Conservation (phyloP, 1,140 invertebrate genomes). For the Dendrolimus punctatus region DNA sequence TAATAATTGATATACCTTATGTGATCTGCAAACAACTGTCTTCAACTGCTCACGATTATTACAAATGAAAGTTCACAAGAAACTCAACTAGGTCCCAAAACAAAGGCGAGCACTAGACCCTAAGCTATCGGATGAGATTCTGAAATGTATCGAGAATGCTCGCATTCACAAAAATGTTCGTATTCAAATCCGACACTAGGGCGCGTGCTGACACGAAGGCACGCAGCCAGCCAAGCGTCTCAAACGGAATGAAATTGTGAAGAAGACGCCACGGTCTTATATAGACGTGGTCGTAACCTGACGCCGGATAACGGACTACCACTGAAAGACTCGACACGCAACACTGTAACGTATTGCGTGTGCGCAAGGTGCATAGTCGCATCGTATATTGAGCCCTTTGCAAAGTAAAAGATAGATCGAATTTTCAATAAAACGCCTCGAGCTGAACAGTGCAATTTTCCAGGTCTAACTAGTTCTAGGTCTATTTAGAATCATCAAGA, state of each 20-base stretch:
- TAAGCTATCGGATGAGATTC: slow-evolving; percentile 5
- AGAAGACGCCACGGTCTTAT: slow-evolving; percentile 66
- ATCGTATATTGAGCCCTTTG: slow-evolving; percentile 18
- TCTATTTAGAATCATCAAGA: not conserved
- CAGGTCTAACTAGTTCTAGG: slow-evolving; percentile 34
- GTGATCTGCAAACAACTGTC: slow-evolving; percentile 22
- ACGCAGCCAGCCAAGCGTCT: slow-evolving; percentile 49
- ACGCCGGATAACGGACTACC: slow-evolving; percentile 67
- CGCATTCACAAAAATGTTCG: slow-evolving; percentile 23
- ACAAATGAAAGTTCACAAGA: slow-evolving; percentile 48
- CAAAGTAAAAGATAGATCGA: slow-evolving; percentile 56
- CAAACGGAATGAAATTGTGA: slow-evolving; percentile 69
- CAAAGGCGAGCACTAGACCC: slow-evolving; percentile 44
- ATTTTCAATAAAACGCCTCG: slow-evolving; percentile 67
- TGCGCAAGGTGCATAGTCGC: slow-evolving; percentile 28
- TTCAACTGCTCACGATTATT: slow-evolving; percentile 29
- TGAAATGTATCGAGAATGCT: slow-evolving; percentile 2
- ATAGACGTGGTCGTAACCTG: slow-evolving; percentile 70
- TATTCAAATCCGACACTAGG: slow-evolving; percentile 18
- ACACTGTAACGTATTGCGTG: slow-evolving; percentile 34
- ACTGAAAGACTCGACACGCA: slow-evolving; percentile 24
- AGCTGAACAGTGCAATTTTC: slow-evolving; percentile 61
- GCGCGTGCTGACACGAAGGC: slow-evolving; percentile 36
- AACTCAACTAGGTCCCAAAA: slow-evolving; percentile 51
- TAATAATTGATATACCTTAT: slow-evolving; percentile 16